Evolutionary conservation across 2,797 vertebrate genomes (phyloP).

Genomic region (Manis pentadactyla): DNA sequence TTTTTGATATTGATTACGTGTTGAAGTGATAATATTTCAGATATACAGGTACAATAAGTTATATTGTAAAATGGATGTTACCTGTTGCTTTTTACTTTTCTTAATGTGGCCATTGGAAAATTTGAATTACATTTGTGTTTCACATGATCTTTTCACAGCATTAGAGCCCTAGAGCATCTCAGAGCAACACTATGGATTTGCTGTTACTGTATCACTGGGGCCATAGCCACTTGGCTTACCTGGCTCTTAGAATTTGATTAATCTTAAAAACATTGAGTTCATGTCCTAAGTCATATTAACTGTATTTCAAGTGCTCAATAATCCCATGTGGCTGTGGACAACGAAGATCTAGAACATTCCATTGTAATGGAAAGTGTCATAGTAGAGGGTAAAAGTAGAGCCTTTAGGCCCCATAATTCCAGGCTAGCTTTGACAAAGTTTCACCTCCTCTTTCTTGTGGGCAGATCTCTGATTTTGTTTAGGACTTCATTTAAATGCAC

Average conservation of each 20-base stretch:
- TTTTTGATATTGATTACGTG: not conserved
- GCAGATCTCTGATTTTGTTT: not conserved
- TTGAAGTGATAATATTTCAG: not conserved
- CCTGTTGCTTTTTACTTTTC: not conserved
- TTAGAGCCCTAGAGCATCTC: not conserved
- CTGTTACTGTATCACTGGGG: fast-evolving
- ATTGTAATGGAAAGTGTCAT: not conserved
- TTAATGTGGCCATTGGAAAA: not conserved
- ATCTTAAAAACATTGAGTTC: not conserved
- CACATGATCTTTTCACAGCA: not conserved
- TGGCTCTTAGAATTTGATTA: not conserved
- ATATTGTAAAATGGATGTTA: not conserved
- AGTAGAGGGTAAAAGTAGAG: not conserved
- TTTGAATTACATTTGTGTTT: not conserved
- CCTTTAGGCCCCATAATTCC: not conserved
- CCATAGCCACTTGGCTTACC: not conserved
- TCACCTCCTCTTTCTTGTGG: not conserved
- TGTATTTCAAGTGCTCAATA: not conserved
- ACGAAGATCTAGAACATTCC: not conserved
- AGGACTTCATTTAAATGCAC: not conserved
- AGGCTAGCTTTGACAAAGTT: not conserved
- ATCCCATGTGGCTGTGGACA: not conserved
- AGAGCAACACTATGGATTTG: not conserved
- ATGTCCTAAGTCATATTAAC: not conserved
- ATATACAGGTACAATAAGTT: not conserved